Evolutionary conservation across 2,797 vertebrate genomes (phyloP).

Genomic region (Gadopsis bispinosus): DNA sequence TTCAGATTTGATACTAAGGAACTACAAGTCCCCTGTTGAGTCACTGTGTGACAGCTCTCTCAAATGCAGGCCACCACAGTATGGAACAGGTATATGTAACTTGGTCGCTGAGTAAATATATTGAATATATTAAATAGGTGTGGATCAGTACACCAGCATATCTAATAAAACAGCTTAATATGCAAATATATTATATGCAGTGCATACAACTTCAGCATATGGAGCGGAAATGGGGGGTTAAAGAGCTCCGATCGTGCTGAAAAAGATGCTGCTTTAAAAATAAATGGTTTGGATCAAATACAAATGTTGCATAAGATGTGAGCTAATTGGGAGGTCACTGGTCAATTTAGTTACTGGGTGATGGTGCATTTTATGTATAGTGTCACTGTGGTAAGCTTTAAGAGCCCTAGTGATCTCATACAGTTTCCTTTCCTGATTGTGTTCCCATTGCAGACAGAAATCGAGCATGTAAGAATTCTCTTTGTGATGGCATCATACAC

Average conservation of each 20-base stretch:
- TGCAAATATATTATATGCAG: not conserved
- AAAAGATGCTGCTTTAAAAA: constrained; percentile 3
- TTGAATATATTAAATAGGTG: not conserved
- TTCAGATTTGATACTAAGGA: constrained; percentile 12
- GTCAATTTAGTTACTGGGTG: not conserved
- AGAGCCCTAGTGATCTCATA: not conserved
- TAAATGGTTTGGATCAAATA: not conserved
- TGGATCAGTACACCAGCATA: not conserved
- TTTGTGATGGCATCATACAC: not conserved
- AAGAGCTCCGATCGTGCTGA: not conserved
- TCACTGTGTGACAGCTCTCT: constrained; percentile 18
- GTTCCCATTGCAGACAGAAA: not conserved
- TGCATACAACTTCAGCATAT: not conserved
- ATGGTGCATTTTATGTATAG: not conserved
- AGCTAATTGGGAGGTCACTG: not conserved
- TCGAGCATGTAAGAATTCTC: not conserved
- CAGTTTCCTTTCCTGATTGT: not conserved
- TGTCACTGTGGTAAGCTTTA: not conserved
- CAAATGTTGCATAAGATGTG: not conserved
- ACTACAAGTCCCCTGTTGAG: not conserved
- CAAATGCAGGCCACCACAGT: not conserved
- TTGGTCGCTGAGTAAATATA: not conserved
- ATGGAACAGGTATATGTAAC: not conserved
- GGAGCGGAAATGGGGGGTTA: not conserved
- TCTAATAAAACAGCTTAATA: not conserved